Base-by-base conservation (phyloP, 2,888 invertebrate genomes). In the Cylloceria caligata region DNA sequence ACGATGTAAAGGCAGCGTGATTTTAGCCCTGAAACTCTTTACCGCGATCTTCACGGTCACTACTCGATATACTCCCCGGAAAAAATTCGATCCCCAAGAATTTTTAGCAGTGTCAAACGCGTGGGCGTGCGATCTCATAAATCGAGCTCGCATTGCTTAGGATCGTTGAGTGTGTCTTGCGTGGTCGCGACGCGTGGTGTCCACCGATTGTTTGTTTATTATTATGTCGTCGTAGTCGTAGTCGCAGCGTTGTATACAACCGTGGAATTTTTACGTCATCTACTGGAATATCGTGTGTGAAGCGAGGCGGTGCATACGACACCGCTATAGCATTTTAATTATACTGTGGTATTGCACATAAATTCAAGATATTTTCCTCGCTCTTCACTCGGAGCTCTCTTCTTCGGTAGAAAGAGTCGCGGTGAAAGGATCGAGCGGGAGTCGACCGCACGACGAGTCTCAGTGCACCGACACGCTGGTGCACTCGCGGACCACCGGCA, bases 61-160 rank as follows among this genome's bases (percentile, higher is more conserved):
- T 16, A 7, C 34, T 34, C 34, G 57, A 36, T 24, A 19, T 34
- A 27, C 13, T 11, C 45, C 45, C 47, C 45, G 75, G 67, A 72
- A 72, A 72, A 60, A 42, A 19, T 27, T 34, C 39, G 62, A 45
- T n/a, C 42, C 21, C 13, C 47, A n/a, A 13, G 57, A 42, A 64
- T 76, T 55, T 42, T 68, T 36, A 24, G 24, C 9, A 7, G 47
- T 47, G 27, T 27, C 7, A 7, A 5, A n/a, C 47, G 77, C 77
- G 81, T 27, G 77, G 77, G 81, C 77, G 81, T 78, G 34, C 52
- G 73, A 62, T 68, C 73, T 60, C 64, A 81, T 81, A 81, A 78
- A 81, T 81, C 81, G 77, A 45, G 36, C 21, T 42, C 45, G 73
- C 52, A 39, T 64, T 68, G 64, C 24, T 9, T 5, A 16, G 13